Base-by-base conservation (phyloP, 2,797 vertebrate species). In the Rhodeus uyekii region DNA sequence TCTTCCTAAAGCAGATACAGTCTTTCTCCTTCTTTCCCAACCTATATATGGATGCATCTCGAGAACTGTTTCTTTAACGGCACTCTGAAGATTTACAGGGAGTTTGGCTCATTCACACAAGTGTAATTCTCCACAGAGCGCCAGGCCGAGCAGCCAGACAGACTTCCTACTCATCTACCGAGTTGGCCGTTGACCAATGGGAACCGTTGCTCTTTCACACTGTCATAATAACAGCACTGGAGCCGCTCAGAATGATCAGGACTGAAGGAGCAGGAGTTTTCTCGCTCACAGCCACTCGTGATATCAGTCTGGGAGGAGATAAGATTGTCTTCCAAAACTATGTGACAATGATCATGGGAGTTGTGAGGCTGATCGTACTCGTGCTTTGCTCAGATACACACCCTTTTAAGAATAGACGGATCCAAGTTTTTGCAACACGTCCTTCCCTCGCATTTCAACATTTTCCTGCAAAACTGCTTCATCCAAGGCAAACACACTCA, bases 1-100 rank as follows among this genome's bases (percentile, higher is more conserved):
- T 58, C 80, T 85, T 82, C 73, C 80, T 80, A 74, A 77, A 75
- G 27, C 27, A 60, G 13, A 16, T 34, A 19, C 53, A 29, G 50
- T 63, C 60, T 1, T 46, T 24, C 44, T 22, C 81, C 78, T 69
- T 63, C 53, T 72, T 86, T 86, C 87, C 83, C 74, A 71, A 69
- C 87, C 87, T 87, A 88, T 87, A 88, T 88, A 87, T 84, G 87
- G 87, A 82, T 77, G 71, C 71, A 58, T 58, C 50, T 82, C 34
- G 19, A 58, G 42, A 65, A 42, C 78, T 74, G 53, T 65, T 81
- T 76, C 80, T 67, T 81, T 72, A 75, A 78, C 72, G 69, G 42
- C 74, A 24, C 78, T 83, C 76, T 32, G 44, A 58, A 79, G 86
- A 60, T 83, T 76, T 81, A 84, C 81, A 82, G 68, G 77, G 67